Evolutionary conservation across 2,113 vertebrate species (phyloP).

Genomic region (Calidris pugnax): DNA sequence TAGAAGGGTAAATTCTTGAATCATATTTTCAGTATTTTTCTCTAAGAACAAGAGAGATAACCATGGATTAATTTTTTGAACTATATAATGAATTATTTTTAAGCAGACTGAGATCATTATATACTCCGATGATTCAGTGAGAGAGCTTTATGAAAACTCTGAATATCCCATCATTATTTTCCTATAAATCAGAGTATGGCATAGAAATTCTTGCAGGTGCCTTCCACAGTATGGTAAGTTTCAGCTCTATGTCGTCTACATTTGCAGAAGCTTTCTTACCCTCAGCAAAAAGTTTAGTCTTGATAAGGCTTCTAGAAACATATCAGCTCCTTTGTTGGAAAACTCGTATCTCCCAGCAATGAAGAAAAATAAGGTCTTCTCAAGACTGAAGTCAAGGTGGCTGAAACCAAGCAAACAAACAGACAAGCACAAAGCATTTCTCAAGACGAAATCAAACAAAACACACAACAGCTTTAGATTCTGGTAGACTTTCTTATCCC

Average conservation of each 20-base stretch:
- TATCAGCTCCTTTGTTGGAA: slow-evolving; percentile 96
- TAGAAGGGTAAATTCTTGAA: neutral
- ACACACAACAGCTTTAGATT: neutral
- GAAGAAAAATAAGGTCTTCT: slow-evolving; percentile 95
- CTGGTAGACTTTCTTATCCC: neutral
- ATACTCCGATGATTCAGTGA: neutral
- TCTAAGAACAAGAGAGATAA: neutral
- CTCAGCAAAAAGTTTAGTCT: slow-evolving; percentile 92
- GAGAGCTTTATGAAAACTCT: neutral
- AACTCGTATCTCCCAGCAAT: slow-evolving; percentile 97
- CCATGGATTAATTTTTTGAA: neutral
- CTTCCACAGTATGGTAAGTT: neutral
- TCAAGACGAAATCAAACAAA: neutral
- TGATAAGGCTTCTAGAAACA: slow-evolving; percentile 94
- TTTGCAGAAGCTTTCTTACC: slow-evolving; percentile 74
- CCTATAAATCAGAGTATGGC: neutral
- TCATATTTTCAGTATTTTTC: neutral
- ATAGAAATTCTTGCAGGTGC: neutral
- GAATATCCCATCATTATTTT: neutral
- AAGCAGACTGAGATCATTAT: neutral
- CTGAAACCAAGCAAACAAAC: slow-evolving; percentile 74
- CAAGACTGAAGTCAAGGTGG: slow-evolving; percentile 93
- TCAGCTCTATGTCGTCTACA: neutral
- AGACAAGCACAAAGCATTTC: neutral
- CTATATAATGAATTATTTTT: neutral